Base-by-base conservation (phyloP, 2,113 vertebrate species). In the Anguilla rostrata region DNA sequence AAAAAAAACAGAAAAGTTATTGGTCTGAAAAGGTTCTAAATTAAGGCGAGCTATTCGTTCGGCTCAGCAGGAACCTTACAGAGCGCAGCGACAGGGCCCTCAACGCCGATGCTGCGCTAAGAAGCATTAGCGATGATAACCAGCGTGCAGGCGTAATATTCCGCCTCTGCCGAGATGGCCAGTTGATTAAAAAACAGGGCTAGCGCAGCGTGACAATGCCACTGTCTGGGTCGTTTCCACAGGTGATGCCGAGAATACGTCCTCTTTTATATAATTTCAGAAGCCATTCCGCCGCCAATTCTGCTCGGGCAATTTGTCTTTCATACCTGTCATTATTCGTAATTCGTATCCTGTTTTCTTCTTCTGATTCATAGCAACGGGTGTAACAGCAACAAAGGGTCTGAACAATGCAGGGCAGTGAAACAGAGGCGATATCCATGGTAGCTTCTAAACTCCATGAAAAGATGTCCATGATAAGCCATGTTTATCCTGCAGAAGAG, bases 251-350 rank as follows among this genome's bases (percentile, higher is more conserved):
- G 26, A 63, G 39, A 39, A 39, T 41, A 18, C 56, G 26, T 40
- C 82, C 14, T 83, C 46, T 86, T 57, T 66, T 14, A 63, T 86
- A 82, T 86, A 15, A 81, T 15, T 78, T 85, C 66, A 43, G 26
- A 78, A 46, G 18, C 18, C 75, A 56, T 86, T 82, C 81, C 39
- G 46, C 20, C 29, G 78, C 14, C 22, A 63, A 18, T 57, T 39
- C 39, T n/a, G 78, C 49, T 86, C 34, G 57, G 78, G 6, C 40
- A 40, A 39, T 43, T 81, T 22, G 46, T 46, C 53, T 12, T 18
- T 66, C 39, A 60, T 20, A 5, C 82, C 26, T 39, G 26, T 82
- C 43, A 49, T 34, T 39, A 60, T 34, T 29, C n/a, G 39, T 39
- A n/a, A 39, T 34, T 34, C 34, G 34, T 34, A 82, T 41, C 49